Conservation (phyloP, 1,140 invertebrate species). For the Lepidurus arcticus region DNA sequence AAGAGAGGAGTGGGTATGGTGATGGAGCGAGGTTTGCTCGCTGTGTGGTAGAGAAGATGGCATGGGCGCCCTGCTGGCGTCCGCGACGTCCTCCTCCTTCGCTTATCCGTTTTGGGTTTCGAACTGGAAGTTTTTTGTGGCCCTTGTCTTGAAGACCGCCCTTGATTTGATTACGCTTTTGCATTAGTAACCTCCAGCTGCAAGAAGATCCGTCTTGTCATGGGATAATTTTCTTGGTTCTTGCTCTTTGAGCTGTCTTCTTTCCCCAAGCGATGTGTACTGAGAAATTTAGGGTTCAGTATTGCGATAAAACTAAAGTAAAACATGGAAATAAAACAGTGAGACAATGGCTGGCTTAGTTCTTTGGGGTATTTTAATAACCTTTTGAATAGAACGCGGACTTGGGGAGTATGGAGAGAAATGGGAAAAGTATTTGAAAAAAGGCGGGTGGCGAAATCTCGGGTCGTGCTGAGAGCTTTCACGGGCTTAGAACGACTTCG, state of each 20-base stretch:
- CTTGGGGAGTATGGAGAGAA: neutral
- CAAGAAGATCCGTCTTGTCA: conserved; percentile 6
- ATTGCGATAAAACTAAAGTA: neutral
- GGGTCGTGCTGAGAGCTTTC: conserved; percentile 13
- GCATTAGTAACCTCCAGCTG: conserved; percentile 10
- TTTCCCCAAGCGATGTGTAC: neutral
- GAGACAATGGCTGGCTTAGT: too few relatives aligned
- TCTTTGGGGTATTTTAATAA: too few relatives aligned
- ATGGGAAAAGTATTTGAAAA: neutral
- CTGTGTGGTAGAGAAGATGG: conserved; percentile 13
- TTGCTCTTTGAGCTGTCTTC: neutral
- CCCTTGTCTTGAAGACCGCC: conserved; percentile 6
- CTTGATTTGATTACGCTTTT: conserved; percentile 18
- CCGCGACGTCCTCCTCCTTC: conserved; percentile 12
- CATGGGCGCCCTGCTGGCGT: conserved; percentile 19
- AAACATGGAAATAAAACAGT: too few relatives aligned
- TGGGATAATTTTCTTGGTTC: conserved; percentile 10
- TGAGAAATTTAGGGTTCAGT: neutral
- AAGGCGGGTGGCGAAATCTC: neutral
- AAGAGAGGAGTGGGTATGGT: neutral
- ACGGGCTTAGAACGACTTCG: neutral
- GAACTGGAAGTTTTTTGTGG: neutral
- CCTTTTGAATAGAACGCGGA: neutral
- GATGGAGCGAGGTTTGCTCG: neutral
- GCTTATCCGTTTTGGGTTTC: neutral